These are phyloP conservation scores for Hippocampus comes DNA, from an alignment of 2,113 vertebrate species.

Conservation along the genomic window DNA sequence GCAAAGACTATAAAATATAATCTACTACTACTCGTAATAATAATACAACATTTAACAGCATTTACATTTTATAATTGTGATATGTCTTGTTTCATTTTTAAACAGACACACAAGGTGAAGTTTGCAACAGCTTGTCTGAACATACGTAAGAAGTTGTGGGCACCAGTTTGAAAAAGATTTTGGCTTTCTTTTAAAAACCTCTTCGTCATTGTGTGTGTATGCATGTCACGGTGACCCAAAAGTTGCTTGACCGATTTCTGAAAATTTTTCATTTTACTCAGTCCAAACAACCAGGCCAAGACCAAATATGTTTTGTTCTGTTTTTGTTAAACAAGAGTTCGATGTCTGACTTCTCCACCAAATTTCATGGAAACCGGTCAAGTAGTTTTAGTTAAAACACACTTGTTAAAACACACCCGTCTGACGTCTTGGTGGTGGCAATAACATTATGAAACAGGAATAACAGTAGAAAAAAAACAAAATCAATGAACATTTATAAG, in stretches of 20 bases:
- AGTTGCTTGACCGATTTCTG: background rate
- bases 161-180: background rate
- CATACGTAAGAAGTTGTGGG: slow-evolving; percentile 35
- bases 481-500: background rate
- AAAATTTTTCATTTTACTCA: too few species aligned
- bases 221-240: background rate
- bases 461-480: background rate
- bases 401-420: background rate
- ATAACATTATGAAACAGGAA: background rate
- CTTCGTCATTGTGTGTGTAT: background rate
- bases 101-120: slow-evolving; percentile 43
- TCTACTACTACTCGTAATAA: too few species aligned
- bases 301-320: too few species aligned
- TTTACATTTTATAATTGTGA: background rate
- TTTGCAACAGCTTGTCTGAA: slow-evolving; percentile 27
- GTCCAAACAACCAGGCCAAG: too few species aligned
- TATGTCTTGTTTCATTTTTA: slow-evolving; percentile 15
- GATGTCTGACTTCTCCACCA: background rate
- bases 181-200: background rate
- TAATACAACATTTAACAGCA: too few species aligned
- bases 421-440: background rate
- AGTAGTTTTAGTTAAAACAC: background rate
- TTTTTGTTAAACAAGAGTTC: too few species aligned
- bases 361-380: background rate
- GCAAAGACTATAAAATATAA: too few species aligned